Percentiles rank a stretch among this genome's conserved stretches.
Conservation (phyloP, 2,797 vertebrate genomes). For the Fistularia commersonii region DNA sequence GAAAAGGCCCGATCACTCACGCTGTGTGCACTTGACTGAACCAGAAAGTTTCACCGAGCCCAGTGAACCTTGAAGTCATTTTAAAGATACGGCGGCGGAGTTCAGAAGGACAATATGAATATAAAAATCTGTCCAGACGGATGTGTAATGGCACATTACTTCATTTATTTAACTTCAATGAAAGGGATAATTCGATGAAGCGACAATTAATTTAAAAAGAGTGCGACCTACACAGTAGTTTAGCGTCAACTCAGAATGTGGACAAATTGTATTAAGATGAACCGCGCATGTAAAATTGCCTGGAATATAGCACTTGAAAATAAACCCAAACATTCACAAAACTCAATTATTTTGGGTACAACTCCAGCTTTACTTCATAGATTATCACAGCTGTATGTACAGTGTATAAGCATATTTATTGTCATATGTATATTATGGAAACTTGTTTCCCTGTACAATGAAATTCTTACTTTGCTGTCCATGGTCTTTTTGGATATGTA, state of each 20-base stretch:
- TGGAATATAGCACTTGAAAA: constrained; percentile 1
- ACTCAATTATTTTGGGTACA: no score
- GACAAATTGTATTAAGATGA: no score
- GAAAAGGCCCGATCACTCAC: constrained; percentile 51
- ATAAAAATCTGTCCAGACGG: constrained; percentile 17
- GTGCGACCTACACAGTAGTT: not conserved
- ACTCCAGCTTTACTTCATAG: no score
- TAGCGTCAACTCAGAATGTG: not conserved
- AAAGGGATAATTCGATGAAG: not conserved
- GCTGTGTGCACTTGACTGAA: constrained; percentile 57
- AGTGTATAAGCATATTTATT: no score
- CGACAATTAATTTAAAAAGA: not conserved
- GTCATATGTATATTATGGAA: no score
- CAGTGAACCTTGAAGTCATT: constrained; percentile 61
- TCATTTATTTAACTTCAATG: not conserved
- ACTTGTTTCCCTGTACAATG: no score
- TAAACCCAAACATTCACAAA: no score
- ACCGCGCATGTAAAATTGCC: constrained; percentile 9
- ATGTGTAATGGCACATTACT: constrained; percentile 8
- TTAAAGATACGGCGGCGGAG: constrained; percentile 64
- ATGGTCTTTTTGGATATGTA: no score
- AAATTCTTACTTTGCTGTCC: no score
- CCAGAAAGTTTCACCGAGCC: constrained; percentile 61
- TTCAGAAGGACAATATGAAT: constrained; percentile 43
- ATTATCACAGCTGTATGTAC: no score